Conservation (phyloP, 2,888 invertebrate genomes). For the Orthonychiurus folsomi region DNA sequence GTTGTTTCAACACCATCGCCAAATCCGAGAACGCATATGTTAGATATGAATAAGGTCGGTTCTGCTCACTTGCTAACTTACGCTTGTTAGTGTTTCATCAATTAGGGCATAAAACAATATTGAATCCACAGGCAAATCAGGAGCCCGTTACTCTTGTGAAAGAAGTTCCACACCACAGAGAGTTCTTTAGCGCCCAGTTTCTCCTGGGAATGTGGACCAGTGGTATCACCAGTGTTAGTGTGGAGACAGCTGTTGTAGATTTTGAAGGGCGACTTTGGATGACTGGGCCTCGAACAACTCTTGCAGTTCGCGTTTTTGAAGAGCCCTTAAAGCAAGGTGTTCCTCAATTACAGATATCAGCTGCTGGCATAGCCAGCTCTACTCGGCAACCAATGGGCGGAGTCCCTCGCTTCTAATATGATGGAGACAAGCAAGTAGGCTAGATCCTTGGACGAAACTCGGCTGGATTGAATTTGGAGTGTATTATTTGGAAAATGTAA, state of each 20-base stretch:
- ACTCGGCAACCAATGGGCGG: too few relatives aligned
- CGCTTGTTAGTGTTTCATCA: too few relatives aligned
- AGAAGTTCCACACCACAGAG: slow-evolving; percentile 72
- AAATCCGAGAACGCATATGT: slow-evolving; percentile 25
- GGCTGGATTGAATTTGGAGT: too few relatives aligned
- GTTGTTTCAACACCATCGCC: slow-evolving; percentile 30
- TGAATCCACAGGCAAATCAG: slow-evolving; percentile 24
- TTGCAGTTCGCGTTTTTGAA: slow-evolving; percentile 66
- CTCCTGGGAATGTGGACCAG: slow-evolving; percentile 58
- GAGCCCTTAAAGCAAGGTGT: slow-evolving; percentile 43
- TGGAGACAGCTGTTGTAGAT: slow-evolving; percentile 79
- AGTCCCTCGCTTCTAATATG: too few relatives aligned
- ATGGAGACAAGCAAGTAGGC: too few relatives aligned
- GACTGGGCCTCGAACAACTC: slow-evolving; percentile 71
- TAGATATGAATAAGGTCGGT: too few relatives aligned
- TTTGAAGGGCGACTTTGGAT: slow-evolving; percentile 77
- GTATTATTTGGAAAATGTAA: too few relatives aligned
- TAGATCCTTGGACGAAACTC: too few relatives aligned
- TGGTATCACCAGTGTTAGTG: slow-evolving; percentile 52
- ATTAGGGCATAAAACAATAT: too few relatives aligned
- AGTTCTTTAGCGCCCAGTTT: slow-evolving; percentile 90
- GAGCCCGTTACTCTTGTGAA: slow-evolving; percentile 38
- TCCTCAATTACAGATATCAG: too few relatives aligned
- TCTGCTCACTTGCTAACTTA: too few relatives aligned
- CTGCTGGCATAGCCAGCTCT: too few relatives aligned